A percentile compares a stretch with the other conserved stretches of the same genome.
phyloP scores from a whole-genome alignment of 2,797 vertebrate species.

The Lagorchestes hirsutus region DNA sequence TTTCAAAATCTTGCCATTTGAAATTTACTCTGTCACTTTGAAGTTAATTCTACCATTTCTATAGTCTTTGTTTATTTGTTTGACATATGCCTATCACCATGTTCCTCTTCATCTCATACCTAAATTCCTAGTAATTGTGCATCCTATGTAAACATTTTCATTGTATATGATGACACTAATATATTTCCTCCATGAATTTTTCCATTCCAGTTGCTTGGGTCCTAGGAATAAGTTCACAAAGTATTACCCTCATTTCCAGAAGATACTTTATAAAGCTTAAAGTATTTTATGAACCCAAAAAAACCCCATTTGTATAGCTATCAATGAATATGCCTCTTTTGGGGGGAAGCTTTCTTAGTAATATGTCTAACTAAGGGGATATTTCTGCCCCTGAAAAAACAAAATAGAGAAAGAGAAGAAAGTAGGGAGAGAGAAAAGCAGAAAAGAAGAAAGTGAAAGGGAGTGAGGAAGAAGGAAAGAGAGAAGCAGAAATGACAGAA shows the following conservation, averaged over 20 bases:
- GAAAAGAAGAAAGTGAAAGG: background rate
- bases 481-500: background rate
- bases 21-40: conserved; percentile 29
- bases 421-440: background rate
- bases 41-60: background rate
- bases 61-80: conserved; percentile 14
- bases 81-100: background rate
- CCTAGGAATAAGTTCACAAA: background rate
- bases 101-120: background rate
- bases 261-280: background rate
- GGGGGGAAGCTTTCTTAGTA: background rate
- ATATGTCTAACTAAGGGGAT: background rate
- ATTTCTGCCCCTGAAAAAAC: background rate
- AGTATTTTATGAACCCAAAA: background rate
- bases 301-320: background rate
- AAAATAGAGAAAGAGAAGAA: background rate
- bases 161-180: conserved; percentile 13
- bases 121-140: conserved; percentile 28
- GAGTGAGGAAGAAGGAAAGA: background rate
- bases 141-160: conserved; percentile 6
- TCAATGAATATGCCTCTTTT: background rate
- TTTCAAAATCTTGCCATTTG: conserved; percentile 38
- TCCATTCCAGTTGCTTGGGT: conserved; percentile 22
- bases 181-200: conserved; percentile 6
- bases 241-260: conserved; percentile 1